Evolutionary conservation across 2,797 vertebrate species (phyloP).

Genomic region (Heliangelus exortis): DNA sequence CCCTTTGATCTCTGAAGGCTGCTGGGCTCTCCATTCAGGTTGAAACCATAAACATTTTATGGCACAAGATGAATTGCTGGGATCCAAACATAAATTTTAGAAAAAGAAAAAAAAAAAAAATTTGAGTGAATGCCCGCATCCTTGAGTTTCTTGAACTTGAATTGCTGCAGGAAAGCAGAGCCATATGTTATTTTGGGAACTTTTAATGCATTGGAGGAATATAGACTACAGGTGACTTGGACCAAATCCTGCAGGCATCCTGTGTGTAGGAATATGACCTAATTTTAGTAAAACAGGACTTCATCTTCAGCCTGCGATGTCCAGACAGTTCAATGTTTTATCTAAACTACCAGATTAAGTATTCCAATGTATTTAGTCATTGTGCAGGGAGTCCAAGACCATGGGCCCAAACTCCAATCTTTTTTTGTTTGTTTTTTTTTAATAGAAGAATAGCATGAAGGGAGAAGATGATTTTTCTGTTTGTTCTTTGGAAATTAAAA

Average conservation of each 20-base stretch:
- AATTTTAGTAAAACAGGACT: neutral
- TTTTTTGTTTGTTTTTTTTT: neutral
- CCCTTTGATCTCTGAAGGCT: conserved; percentile 28
- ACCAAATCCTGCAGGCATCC: neutral
- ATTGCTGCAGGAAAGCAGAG: neutral
- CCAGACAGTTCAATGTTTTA: neutral
- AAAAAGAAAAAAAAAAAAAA: neutral
- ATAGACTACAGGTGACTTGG: neutral
- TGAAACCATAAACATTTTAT: conserved; percentile 40
- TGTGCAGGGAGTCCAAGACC: neutral
- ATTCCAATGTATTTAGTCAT: neutral
- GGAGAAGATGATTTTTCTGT: neutral
- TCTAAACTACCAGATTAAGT: neutral
- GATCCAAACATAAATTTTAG: conserved; percentile 31
- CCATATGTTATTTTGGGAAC: conserved; percentile 8
- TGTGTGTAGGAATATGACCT: neutral
- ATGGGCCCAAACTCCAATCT: neutral
- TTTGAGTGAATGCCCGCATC: neutral
- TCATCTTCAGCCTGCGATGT: neutral
- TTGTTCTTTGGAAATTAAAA: conserved; percentile 30
- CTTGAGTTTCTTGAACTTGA: conserved; percentile 20
- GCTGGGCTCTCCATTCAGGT: conserved; percentile 21
- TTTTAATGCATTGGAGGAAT: neutral
- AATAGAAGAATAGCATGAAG: neutral
- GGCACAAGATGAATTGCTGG: conserved; percentile 30